Evolutionary conservation across 1,140 invertebrate genomes (phyloP).

Genomic region (Heliconius himera): DNA sequence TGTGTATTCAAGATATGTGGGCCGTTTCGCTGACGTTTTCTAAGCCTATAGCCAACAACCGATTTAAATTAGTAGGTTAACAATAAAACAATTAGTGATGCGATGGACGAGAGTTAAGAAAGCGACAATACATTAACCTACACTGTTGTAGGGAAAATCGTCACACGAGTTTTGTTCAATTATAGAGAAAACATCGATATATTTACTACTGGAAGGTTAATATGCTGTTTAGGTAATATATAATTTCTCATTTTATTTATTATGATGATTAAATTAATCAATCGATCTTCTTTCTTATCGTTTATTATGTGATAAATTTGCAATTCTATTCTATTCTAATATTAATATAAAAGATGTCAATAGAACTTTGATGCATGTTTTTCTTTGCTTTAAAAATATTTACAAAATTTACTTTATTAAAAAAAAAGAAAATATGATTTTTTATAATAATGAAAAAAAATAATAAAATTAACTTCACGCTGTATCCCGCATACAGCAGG

Average conservation of each 20-base stretch:
- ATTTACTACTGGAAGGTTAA: slow-evolving; percentile 15
- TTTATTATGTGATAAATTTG: no score
- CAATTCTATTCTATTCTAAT: no score
- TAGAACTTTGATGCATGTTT: no score
- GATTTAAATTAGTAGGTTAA: slow-evolving; percentile 78
- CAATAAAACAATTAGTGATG: slow-evolving; percentile 76
- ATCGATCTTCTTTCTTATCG: no score
- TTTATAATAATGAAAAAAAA: neutral
- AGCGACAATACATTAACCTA: slow-evolving; percentile 79
- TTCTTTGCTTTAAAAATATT: no score
- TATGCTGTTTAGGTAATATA: neutral
- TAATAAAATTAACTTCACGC: no score
- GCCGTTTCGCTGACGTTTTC: slow-evolving; percentile 49
- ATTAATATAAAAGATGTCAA: no score
- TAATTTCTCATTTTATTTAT: no score
- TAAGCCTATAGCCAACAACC: slow-evolving; percentile 59
- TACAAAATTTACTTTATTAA: no score
- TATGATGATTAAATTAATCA: no score
- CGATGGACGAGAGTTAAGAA: slow-evolving; percentile 67
- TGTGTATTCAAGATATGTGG: neutral
- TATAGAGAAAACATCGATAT: slow-evolving; percentile 57
- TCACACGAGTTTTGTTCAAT: slow-evolving; percentile 77
- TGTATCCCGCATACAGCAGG: no score
- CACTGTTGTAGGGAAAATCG: slow-evolving; percentile 75
- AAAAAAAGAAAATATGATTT: no score